These are phyloP conservation scores for Gryllus longicercus DNA, from an alignment of 2,888 invertebrate genomes.

Conservation along the genomic window DNA sequence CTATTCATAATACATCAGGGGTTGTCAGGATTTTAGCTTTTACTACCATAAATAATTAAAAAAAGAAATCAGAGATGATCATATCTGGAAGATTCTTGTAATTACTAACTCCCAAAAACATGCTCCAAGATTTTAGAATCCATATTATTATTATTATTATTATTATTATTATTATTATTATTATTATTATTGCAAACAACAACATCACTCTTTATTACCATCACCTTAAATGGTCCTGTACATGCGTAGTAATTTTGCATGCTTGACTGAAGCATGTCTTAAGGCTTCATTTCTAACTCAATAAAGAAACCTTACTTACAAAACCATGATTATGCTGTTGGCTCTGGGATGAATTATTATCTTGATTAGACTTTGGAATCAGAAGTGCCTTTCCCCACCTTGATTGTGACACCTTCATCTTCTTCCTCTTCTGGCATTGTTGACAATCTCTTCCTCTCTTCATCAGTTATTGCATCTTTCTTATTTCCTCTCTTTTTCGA, in stretches of 20 bases:
- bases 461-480: constrained; percentile 56
- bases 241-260: neutral
- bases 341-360: constrained; percentile 22
- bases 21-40: no score
- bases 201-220: neutral
- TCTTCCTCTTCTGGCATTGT: constrained; percentile 85
- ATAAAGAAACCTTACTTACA: constrained; percentile 26
- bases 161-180: no score
- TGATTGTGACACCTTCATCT: constrained; percentile 60
- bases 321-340: constrained; percentile 22
- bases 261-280: neutral
- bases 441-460: constrained; percentile 64
- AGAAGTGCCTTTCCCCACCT: constrained; percentile 51
- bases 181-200: neutral
- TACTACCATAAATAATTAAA: no score
- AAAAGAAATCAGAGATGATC: no score
- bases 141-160: no score
- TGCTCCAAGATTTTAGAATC: no score
- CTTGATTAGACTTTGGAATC: constrained; percentile 36
- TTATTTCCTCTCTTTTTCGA: constrained; percentile 68
- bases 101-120: no score
- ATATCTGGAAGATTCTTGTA: no score
- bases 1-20: no score
- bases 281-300: neutral
- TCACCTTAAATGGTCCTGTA: neutral